Conservation (phyloP, 1,140 invertebrate species). For the Megalopta genalis region DNA sequence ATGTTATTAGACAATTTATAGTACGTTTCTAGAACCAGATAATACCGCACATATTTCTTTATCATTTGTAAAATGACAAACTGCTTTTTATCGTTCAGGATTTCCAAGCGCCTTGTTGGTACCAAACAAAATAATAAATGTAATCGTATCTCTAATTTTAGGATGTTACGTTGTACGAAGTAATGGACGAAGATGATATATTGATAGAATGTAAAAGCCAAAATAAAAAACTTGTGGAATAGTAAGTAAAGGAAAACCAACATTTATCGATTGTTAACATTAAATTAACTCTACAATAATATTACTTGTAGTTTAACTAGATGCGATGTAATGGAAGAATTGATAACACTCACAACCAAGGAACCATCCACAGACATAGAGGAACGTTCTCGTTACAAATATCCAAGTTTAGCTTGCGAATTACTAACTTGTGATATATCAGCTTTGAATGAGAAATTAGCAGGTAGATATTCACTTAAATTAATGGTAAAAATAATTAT, state of each 20-base stretch:
- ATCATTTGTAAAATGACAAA: neutral
- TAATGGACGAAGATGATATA: constrained; percentile 97
- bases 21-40: neutral
- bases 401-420: constrained; percentile 96
- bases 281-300: constrained; percentile 25
- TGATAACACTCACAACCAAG: constrained; percentile 91
- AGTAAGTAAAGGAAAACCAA: constrained; percentile 85
- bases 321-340: constrained; percentile 90
- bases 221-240: constrained; percentile 94
- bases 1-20: neutral
- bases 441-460: constrained; percentile 91
- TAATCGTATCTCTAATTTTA: constrained; percentile 77
- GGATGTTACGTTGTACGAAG: constrained; percentile 93
- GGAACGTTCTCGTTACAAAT: constrained; percentile 91
- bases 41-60: no score
- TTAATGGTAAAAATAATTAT: neutral
- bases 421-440: constrained; percentile 94
- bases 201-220: constrained; percentile 96
- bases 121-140: neutral
- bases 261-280: neutral
- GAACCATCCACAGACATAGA: constrained; percentile 90
- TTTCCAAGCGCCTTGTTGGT: neutral
- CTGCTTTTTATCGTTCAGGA: neutral
- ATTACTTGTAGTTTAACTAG: constrained; percentile 87
- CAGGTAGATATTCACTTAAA: constrained; percentile 71